Evolutionary conservation across 2,888 invertebrate species (phyloP), one percentile per base, ranked within the genome.

Genomic region (Melieria picta): DNA sequence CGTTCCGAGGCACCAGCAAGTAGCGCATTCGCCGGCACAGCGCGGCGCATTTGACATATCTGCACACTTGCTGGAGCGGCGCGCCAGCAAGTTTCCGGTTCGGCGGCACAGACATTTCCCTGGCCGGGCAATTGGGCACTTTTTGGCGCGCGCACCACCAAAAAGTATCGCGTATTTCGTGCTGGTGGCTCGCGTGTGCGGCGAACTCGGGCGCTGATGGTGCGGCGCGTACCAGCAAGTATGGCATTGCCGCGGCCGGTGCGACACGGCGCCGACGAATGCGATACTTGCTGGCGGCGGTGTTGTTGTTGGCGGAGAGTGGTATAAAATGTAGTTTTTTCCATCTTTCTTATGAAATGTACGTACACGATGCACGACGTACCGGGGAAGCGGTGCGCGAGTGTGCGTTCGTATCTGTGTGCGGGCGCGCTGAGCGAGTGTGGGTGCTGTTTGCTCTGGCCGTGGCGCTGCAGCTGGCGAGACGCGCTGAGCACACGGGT

Each of bases 1-100:
- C 83, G 81, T 81, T 82, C 81, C 80, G 79, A 80, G 77, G 81
- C 82, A 79, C 84, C 85, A 86, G 76, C 82, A 86, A 83, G 83
- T 80, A 80, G 76, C 57, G 63, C 73, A 81, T 81, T 82, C 77
- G 75, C 75, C 72, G 76, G 76, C 79, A 81, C 79, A 74, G 72
- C 66, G 76, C 76, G 70, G 61, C 77, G 80, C 80, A 81, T 85
- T 83, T 85, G 85, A 87, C 85, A 86, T 85, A 82, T 86, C 82
- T 80, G 77, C 62, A 78, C 77, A 83, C 85, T 85, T 87, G 79
- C 75, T 85, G 83, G 84, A 47, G 83, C 85, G 81, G 3, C 82
- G 84, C 83, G 43, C 86, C 80, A 83, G 62, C 76, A 85, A 80
- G 77, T 79, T 74, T 75, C 47, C 4, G 43, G 52, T 77, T 78